Percentiles rank a stretch among this genome's conserved stretches.
Conservation (phyloP, 2,797 vertebrate genomes). For the Podarcis siculus region DNA sequence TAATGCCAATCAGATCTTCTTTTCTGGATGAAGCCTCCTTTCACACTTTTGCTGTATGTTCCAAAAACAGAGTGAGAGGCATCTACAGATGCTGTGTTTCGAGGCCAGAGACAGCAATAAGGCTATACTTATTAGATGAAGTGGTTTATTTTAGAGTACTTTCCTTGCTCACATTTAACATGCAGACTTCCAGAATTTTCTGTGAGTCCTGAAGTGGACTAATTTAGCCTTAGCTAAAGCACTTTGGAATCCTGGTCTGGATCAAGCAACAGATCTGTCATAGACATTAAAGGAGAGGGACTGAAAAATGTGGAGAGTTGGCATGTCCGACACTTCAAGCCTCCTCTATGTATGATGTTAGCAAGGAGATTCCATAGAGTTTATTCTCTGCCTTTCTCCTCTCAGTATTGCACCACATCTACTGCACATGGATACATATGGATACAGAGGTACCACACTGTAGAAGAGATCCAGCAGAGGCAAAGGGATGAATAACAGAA, state of each 20-base stretch:
- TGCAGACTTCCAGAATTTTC: too few relatives aligned
- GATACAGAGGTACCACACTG: neutral
- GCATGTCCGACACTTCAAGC: too few relatives aligned
- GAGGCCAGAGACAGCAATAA: too few relatives aligned
- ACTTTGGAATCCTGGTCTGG: too few relatives aligned
- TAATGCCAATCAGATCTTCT: conserved; percentile 25
- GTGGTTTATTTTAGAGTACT: too few relatives aligned
- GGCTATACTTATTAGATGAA: too few relatives aligned
- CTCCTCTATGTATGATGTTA: neutral
- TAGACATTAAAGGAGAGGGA: neutral
- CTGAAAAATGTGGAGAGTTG: neutral
- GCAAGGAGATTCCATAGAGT: neutral
- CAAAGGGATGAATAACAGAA: neutral
- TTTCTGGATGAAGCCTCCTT: neutral
- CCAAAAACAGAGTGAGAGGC: neutral
- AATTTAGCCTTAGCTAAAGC: too few relatives aligned
- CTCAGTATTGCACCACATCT: neutral
- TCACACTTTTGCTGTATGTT: neutral
- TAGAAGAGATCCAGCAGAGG: neutral
- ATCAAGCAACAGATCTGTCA: too few relatives aligned
- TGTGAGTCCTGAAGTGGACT: too few relatives aligned
- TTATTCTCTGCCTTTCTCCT: neutral
- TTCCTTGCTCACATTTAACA: too few relatives aligned
- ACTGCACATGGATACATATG: neutral
- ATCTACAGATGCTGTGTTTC: conserved; percentile 13